These are phyloP conservation scores for Lingula anatina DNA, from an alignment of 2,888 invertebrate species.

Conservation along the genomic window DNA sequence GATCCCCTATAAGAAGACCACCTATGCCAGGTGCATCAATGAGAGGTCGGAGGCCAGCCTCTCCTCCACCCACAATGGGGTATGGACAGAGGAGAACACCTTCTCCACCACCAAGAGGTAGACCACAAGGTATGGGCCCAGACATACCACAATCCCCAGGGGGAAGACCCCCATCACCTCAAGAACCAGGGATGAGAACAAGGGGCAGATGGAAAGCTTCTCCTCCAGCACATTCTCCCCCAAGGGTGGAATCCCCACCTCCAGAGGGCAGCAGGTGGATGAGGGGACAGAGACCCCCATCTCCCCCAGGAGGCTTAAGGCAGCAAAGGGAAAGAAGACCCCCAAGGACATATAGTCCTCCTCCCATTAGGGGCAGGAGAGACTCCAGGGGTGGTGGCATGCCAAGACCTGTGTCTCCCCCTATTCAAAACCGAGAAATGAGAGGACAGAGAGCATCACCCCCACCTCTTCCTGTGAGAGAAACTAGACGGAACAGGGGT, in stretches of 20 bases:
- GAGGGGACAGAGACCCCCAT: slow-evolving; percentile 14
- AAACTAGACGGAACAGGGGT: slow-evolving; percentile 9
- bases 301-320: too few relatives aligned
- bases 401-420: too few relatives aligned
- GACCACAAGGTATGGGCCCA: too few relatives aligned
- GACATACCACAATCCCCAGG: slow-evolving; percentile 8
- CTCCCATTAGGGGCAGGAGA: slow-evolving; percentile 13
- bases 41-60: slow-evolving; percentile 10
- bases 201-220: neutral
- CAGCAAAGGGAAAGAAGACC: neutral
- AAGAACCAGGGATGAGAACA: too few relatives aligned
- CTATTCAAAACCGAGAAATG: too few relatives aligned
- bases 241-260: slow-evolving; percentile 12
- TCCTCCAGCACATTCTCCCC: slow-evolving; percentile 16
- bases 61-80: too few relatives aligned
- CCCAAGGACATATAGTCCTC: slow-evolving; percentile 8
- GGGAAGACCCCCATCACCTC: slow-evolving; percentile 13
- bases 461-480: slow-evolving; percentile 4
- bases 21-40: too few relatives aligned
- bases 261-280: slow-evolving; percentile 6
- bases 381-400: too few relatives aligned
- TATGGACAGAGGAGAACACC: too few relatives aligned
- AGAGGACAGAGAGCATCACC: slow-evolving; percentile 7
- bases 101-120: too few relatives aligned
- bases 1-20: slow-evolving; percentile 3